A percentile compares a stretch with the other conserved stretches of the same genome.
Conservation (phyloP, 2,797 vertebrate genomes). For the Petrocephalus schoutedeni region DNA sequence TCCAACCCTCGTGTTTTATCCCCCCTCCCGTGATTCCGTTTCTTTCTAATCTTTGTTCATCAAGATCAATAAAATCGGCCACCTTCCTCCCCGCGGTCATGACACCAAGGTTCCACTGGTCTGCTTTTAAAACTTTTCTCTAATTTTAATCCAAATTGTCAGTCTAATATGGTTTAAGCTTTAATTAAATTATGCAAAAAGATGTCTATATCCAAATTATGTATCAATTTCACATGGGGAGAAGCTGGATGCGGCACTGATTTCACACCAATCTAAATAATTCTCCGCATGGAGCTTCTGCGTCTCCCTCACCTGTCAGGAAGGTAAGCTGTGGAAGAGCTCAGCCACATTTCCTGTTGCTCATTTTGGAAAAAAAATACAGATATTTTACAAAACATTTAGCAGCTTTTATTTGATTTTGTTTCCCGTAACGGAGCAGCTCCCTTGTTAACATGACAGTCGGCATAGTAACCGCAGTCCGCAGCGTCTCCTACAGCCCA, state of each 20-base stretch:
- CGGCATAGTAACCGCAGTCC: slow-evolving; percentile 6
- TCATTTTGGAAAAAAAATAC: slow-evolving; percentile 13
- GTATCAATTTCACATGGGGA: slow-evolving; percentile 20
- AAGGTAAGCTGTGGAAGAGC: slow-evolving; percentile 12
- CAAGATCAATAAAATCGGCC: too few species aligned
- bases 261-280: slow-evolving; percentile 21
- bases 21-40: too few species aligned
- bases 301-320: slow-evolving; percentile 14
- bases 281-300: slow-evolving; percentile 16
- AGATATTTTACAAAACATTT: neutral
- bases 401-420: neutral
- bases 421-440: neutral
- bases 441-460: slow-evolving; percentile 2
- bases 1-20: too few species aligned
- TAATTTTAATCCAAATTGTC: neutral
- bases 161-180: neutral
- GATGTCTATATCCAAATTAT: slow-evolving; percentile 30
- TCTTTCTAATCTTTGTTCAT: too few species aligned
- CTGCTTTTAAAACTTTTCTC: neutral
- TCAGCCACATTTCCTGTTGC: slow-evolving; percentile 25
- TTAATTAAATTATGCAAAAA: slow-evolving; percentile 28
- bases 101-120: neutral
- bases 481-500: slow-evolving; percentile 8
- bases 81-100: too few species aligned
- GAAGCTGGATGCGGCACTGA: slow-evolving; percentile 27